Percentiles rank a stretch among this genome's conserved stretches.
These are phyloP conservation scores for Protobothrops mucrosquamatus DNA, from an alignment of 2,113 vertebrate species.

Conservation along the genomic window DNA sequence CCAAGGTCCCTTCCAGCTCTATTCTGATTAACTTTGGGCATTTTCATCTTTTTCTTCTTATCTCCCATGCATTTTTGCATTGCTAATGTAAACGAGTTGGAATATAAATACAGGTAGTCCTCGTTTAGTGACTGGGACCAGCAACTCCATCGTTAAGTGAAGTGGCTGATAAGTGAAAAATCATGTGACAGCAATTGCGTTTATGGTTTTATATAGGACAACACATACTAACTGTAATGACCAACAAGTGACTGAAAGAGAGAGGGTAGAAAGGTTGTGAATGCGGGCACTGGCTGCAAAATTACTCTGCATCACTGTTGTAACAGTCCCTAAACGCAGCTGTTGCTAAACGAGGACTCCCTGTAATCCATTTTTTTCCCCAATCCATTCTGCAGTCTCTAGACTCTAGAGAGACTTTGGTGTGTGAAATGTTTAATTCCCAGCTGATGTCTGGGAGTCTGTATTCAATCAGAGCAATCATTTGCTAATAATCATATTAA, in stretches of 20 bases:
- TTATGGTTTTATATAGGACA: neutral
- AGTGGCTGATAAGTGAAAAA: neutral
- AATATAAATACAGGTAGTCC: neutral
- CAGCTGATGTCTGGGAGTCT: constrained; percentile 37
- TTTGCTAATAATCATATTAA: constrained; percentile 64
- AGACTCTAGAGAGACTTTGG: constrained; percentile 45
- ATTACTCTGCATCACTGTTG: neutral
- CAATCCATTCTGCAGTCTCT: constrained; percentile 50
- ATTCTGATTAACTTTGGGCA: neutral
- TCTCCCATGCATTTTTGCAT: constrained; percentile 17
- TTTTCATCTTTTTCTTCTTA: constrained; percentile 4
- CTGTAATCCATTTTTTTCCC: neutral
- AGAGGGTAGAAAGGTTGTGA: neutral
- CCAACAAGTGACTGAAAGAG: neutral
- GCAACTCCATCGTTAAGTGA: neutral
- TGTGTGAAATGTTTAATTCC: constrained; percentile 54
- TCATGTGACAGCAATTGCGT: neutral
- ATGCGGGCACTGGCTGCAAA: neutral
- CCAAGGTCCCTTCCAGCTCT: too few relatives aligned
- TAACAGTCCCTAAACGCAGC: neutral
- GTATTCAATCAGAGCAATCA: constrained; percentile 47
- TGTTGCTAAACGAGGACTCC: neutral
- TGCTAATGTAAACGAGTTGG: constrained; percentile 44
- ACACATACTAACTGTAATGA: neutral
- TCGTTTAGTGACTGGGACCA: neutral